Evolutionary conservation across 2,888 invertebrate genomes (phyloP).

Genomic region (Tenthredo amoena): DNA sequence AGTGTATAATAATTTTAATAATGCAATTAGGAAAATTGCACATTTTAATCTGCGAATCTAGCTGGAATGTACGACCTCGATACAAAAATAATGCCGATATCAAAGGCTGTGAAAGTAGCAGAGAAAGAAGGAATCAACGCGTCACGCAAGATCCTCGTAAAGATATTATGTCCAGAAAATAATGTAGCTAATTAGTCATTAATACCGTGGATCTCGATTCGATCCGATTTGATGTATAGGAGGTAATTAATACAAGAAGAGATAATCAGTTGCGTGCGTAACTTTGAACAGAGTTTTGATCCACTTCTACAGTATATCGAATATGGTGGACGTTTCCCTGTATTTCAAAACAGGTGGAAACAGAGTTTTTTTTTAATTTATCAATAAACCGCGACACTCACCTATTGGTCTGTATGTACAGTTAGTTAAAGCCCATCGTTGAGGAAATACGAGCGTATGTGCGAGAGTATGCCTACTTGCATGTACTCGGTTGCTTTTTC

Average conservation of each 20-base stretch:
- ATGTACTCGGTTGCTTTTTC: too few species aligned
- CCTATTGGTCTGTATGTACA: background rate
- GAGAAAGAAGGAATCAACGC: background rate
- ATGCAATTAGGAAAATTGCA: background rate
- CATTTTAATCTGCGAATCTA: background rate
- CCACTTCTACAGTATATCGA: background rate
- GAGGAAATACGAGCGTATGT: too few species aligned
- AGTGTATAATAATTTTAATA: background rate
- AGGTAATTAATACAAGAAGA: background rate
- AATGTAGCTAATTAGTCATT: background rate
- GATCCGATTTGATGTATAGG: background rate
- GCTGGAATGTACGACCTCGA: background rate
- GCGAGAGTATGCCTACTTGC: too few species aligned
- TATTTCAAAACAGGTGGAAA: background rate
- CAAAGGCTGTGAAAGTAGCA: background rate
- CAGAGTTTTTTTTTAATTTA: background rate
- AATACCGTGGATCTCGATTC: background rate
- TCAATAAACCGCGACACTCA: background rate
- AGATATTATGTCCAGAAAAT: background rate
- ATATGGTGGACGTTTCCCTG: background rate
- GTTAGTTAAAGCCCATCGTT: background rate
- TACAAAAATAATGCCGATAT: background rate
- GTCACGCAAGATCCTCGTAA: constrained; percentile 20
- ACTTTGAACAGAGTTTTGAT: background rate
- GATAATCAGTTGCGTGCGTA: background rate